Evolutionary conservation across 2,888 invertebrate species (phyloP).

Genomic region (Idaea dimidiata): DNA sequence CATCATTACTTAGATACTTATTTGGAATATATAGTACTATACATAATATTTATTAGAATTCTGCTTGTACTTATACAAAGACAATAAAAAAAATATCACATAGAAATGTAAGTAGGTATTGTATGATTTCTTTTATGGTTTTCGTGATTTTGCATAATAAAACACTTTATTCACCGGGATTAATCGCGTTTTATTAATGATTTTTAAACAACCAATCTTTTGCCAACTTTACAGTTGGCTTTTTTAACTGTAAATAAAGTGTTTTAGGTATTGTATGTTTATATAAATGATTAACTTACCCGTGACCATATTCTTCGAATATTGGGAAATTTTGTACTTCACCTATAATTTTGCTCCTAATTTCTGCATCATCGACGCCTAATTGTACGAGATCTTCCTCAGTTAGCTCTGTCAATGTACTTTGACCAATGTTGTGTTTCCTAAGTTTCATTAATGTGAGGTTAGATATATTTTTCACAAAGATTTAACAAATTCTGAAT

Average conservation of each 20-base stretch:
- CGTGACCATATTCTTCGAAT: constrained; percentile 44
- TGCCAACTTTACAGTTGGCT: too few relatives aligned
- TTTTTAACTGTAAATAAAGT: not conserved
- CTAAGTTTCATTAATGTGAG: constrained; percentile 34
- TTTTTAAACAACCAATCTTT: too few relatives aligned
- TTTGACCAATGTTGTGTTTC: constrained; percentile 67
- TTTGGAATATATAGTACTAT: not conserved
- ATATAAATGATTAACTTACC: not conserved
- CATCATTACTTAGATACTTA: not conserved
- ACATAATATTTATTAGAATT: not conserved
- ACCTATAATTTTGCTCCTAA: constrained; percentile 56
- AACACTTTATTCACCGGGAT: too few relatives aligned
- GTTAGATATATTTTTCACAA: not conserved
- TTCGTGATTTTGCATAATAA: too few relatives aligned
- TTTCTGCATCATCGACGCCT: constrained; percentile 58
- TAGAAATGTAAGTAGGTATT: not conserved
- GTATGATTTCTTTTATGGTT: too few relatives aligned
- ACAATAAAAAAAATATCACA: not conserved
- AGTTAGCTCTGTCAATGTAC: constrained; percentile 61
- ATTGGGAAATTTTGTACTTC: constrained; percentile 66
- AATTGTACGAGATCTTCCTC: constrained; percentile 67
- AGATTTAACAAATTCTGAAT: not conserved
- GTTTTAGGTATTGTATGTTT: too few relatives aligned
- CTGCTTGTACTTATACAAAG: too few relatives aligned
- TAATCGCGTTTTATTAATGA: too few relatives aligned